Percentiles rank a stretch among this genome's conserved stretches.
Evolutionary conservation across 2,113 vertebrate genomes (phyloP).

Genomic region (Trogon melanurus): DNA sequence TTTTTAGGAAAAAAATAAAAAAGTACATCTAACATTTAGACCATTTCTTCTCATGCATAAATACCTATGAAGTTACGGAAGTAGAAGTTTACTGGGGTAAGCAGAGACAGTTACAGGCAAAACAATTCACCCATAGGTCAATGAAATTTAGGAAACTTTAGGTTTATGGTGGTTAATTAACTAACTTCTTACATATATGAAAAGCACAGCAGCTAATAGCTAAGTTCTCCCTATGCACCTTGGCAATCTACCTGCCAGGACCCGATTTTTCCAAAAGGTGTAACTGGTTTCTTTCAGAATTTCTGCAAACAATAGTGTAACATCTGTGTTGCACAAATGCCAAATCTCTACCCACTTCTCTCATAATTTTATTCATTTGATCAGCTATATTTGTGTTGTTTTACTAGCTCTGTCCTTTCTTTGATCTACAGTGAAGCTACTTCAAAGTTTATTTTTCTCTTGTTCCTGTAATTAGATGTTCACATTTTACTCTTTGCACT

Average conservation of each 20-base stretch:
- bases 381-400: not conserved
- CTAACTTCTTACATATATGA: not conserved
- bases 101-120: not conserved
- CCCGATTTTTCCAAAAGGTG: rapidly evolving
- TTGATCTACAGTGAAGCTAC: not conserved
- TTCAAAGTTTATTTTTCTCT: not conserved
- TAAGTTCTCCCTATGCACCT: not conserved
- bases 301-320: not conserved
- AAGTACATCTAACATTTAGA: not conserved
- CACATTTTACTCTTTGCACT: not conserved
- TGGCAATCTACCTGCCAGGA: not conserved
- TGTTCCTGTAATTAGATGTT: not conserved
- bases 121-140: not conserved
- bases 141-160: not conserved
- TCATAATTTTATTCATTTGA: not conserved
- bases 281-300: not conserved
- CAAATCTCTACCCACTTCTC: not conserved
- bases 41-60: not conserved
- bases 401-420: not conserved
- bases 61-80: not conserved
- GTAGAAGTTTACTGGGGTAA: not conserved
- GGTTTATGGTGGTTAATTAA: not conserved
- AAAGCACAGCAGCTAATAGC: not conserved
- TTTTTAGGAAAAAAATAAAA: not conserved
- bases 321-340: not conserved